Base-by-base conservation (phyloP, 2,797 vertebrate species). In the Percopsis omiscomaycus region DNA sequence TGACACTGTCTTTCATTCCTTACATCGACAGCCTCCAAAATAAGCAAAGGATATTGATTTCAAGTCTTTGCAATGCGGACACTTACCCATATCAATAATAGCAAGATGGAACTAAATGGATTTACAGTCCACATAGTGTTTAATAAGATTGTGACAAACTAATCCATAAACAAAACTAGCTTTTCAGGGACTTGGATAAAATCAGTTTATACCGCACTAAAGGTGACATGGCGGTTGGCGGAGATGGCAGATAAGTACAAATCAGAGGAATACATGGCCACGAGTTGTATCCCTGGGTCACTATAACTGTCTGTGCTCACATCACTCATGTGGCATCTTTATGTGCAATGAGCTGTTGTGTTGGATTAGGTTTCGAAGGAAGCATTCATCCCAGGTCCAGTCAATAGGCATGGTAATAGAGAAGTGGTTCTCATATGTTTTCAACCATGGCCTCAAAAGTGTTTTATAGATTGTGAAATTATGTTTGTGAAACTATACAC, bases 311-410 rank as follows among this genome's bases (percentile, higher is more conserved):
- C 79, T 71, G 27, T 2, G 81, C 84, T 79, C 84, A 67, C 86
- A 85, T 91, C 87, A 69, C 62, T 89, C 84, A 82, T 78, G 78
- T 71, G 80, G 78, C 78, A 61, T 77, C 77, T 91, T 91, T 91
- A 91, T 91, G 90, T 89, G 84, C 69, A 67, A 89, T 85, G 84
- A 84, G 48, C 73, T 78, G 76, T 81, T 75, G 82, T 77, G 73
- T 73, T 84, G 83, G 77, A 78, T 90, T 82, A 59, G 77, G 82
- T 91, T 88, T 91, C 90, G 86, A 75, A 70, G 68, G 79, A 80
- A 82, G 61, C 76, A 52, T 82, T 86, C 58, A 46, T 61, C 53
- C 47, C 55, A 76, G 62, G 50, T 59, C 46, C 13, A 13, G 66
- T 65, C 61, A 46, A 16, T 50, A 47, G 68, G 61, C 62, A 37